Base-by-base conservation (phyloP, 2,113 vertebrate genomes). In the Stigmatopora nigra region DNA sequence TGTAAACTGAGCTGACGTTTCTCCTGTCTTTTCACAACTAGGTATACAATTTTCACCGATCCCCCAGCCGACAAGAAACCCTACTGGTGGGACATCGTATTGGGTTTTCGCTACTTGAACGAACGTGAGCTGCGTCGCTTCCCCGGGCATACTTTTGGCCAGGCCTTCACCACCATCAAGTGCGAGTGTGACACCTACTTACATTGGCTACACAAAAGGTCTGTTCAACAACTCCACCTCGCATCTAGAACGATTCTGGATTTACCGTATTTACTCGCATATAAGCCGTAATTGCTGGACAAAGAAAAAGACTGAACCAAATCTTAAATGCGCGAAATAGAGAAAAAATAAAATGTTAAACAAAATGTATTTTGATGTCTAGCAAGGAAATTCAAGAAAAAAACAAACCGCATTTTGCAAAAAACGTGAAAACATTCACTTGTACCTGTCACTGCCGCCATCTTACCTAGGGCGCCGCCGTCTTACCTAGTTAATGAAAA, bases 181-280 rank as follows among this genome's bases (percentile, higher is more conserved):
- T 97, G 95, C 38, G 93, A 99, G 78, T 90, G 92, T 35, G 73
- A 83, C 17, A 61, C 53, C n/a, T 98, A 98, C 85, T 86, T 99
- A 61, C 90, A 89, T 0, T 98, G 97, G 97, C 74, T 99, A 63
- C 82, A 94, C 78, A 92, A 91, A 79, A 95, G 93, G 97, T 67
- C 22, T 6, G 16, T n/a, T 59, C 55, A 8, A 17, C 22, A 19
- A 3, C 7, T 19, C 49, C 5, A 3, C 8, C n/a, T 19, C 49
- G 9, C 49, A 4, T 19, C 3, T 20, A 7, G 10, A 41, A n/a
- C 20, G 49, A 63, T 73, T 15, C 4, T 7, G 0, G 19, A 1
- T n/a, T 36, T 65, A 36, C 25, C 25, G 25, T 31, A 31, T 31
- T 31, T 31, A 31, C 25, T 31, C 25, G 1, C 25, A 31, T 31